A percentile compares a stretch with the other conserved stretches of the same genome.
phyloP scores from a whole-genome alignment of 2,113 vertebrate species.

The Microtus ochrogaster region DNA sequence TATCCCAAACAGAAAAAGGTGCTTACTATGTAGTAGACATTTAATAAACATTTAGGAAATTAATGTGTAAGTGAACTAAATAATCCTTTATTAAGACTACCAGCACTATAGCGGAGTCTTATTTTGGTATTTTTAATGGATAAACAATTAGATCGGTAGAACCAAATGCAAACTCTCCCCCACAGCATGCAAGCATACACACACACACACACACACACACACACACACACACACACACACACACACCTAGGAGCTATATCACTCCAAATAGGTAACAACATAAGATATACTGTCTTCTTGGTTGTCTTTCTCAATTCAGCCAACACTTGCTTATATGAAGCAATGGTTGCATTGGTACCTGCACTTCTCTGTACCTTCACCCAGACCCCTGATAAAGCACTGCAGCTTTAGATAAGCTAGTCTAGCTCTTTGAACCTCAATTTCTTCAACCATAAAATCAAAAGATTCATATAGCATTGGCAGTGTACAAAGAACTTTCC shows the following conservation, averaged over 20 bases:
- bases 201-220: not conserved
- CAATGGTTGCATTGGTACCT: not conserved
- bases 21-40: not conserved
- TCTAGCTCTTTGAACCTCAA: not conserved
- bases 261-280: not conserved
- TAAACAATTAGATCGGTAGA: not conserved
- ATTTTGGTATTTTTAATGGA: slow-evolving; percentile 29
- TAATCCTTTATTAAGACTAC: not conserved
- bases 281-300: not conserved
- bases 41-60: slow-evolving; percentile 46
- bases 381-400: not conserved
- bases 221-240: not conserved
- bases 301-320: not conserved
- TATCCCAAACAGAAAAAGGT: not conserved
- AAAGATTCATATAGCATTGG: slow-evolving; percentile 9
- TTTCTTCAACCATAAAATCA: slow-evolving; percentile 46
- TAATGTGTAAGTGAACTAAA: slow-evolving; percentile 5
- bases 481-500: not conserved
- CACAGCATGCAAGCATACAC: not conserved
- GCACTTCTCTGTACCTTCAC: not conserved
- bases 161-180: not conserved
- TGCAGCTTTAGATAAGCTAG: slow-evolving; percentile 22
- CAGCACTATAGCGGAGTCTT: not conserved
- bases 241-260: not conserved
- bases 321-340: not conserved